Evolutionary conservation across 2,888 invertebrate genomes (phyloP).

Genomic region (Choreutis nemorana): DNA sequence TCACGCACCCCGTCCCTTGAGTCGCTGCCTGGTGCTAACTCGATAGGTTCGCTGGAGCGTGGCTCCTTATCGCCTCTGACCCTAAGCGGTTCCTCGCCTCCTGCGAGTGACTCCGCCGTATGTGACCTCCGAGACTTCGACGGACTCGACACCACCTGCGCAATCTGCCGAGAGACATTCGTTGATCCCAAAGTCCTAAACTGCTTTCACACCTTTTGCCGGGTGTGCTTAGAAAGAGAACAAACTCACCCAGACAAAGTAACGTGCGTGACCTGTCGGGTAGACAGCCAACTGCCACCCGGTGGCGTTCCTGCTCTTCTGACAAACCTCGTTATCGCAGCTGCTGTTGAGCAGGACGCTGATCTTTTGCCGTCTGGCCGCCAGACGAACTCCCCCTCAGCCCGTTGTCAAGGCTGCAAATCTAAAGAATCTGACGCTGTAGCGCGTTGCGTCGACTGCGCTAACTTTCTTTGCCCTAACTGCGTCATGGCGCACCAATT

Average conservation of each 20-base stretch:
- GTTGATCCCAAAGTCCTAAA: conserved; percentile 78
- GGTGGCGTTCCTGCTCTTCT: conserved; percentile 72
- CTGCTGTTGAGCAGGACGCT: conserved; percentile 63
- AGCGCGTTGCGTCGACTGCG: conserved; percentile 96
- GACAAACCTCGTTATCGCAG: conserved; percentile 69
- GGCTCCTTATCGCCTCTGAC: conserved; percentile 84
- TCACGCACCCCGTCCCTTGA: conserved; percentile 92
- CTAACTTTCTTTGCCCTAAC: conserved; percentile 94
- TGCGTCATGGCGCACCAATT: conserved; percentile 99
- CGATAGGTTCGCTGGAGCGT: conserved; percentile 88
- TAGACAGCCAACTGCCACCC: conserved; percentile 56
- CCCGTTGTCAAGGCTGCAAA: conserved; percentile 95
- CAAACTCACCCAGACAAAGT: conserved; percentile 75
- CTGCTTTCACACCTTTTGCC: conserved; percentile 87
- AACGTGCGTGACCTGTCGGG: conserved; percentile 74
- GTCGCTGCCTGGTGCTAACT: conserved; percentile 90
- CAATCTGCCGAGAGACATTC: conserved; percentile 79
- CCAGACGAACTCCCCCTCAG: conserved; percentile 54
- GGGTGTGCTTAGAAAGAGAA: conserved; percentile 79
- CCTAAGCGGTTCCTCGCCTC: conserved; percentile 87
- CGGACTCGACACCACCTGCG: conserved; percentile 70
- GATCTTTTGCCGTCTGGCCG: conserved; percentile 55
- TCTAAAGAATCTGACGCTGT: conserved; percentile 94
- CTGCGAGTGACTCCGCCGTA: conserved; percentile 85
- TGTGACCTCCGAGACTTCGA: conserved; percentile 74